Percentiles rank a stretch among this genome's conserved stretches.
Evolutionary conservation across 2,113 vertebrate genomes (phyloP).

Genomic region (Columbina picui): DNA sequence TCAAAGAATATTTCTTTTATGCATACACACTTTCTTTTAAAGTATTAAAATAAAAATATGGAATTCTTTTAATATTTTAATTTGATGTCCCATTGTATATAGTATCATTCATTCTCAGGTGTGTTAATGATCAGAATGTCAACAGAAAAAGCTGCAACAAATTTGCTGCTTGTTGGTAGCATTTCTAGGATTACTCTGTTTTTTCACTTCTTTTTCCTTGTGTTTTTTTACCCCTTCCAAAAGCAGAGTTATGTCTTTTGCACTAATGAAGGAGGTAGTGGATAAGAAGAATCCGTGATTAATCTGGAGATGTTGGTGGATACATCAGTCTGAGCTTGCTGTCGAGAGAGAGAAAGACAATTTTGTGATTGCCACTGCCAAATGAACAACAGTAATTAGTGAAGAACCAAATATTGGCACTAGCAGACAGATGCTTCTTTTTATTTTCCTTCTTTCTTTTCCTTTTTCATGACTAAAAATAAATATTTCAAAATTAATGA

Average conservation of each 20-base stretch:
- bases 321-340: neutral
- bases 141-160: neutral
- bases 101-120: neutral
- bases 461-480: neutral
- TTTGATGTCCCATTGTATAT: neutral
- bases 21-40: neutral
- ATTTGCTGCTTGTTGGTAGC: neutral
- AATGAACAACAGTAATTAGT: neutral
- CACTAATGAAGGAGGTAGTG: neutral
- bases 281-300: neutral
- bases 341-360: neutral
- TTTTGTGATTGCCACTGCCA: accelerated
- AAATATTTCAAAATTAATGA: neutral
- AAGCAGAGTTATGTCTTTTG: neutral
- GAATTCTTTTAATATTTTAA: neutral
- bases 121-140: neutral
- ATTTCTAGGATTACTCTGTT: neutral
- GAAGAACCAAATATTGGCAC: neutral
- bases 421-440: neutral
- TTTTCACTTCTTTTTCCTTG: neutral
- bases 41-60: neutral
- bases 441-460: neutral
- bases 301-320: neutral
- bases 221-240: neutral
- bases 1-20: neutral